phyloP scores from a whole-genome alignment of 2,888 invertebrate genomes.

The Ennomos quercinarius region DNA sequence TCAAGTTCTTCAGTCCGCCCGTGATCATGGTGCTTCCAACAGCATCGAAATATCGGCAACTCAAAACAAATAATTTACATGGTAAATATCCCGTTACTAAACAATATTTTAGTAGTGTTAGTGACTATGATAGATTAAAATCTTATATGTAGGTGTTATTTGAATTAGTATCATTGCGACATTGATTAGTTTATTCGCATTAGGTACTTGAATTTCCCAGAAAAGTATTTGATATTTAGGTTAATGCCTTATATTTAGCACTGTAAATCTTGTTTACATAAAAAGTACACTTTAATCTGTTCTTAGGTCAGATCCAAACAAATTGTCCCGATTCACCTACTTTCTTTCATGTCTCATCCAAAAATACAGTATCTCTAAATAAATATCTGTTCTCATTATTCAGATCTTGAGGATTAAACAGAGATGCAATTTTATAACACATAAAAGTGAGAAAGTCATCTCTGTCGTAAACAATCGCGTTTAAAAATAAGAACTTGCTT shows the following conservation, averaged over 20 bases:
- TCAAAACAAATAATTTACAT: too few relatives aligned
- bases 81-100: too few relatives aligned
- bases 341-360: constrained; percentile 19
- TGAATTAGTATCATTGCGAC: constrained; percentile 10
- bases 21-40: too few relatives aligned
- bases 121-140: too few relatives aligned
- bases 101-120: too few relatives aligned
- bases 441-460: neutral
- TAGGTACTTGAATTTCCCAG: neutral
- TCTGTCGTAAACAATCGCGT: constrained; percentile 1
- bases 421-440: constrained; percentile 1
- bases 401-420: neutral
- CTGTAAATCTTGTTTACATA: constrained; percentile 24
- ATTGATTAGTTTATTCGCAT: constrained; percentile 22
- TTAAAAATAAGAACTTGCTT: constrained; percentile 9
- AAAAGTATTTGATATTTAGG: constrained; percentile 22
- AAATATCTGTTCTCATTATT: constrained; percentile 8
- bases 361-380: constrained; percentile 9
- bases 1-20: too few relatives aligned
- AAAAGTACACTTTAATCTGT: constrained; percentile 11
- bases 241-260: constrained; percentile 25
- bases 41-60: too few relatives aligned
- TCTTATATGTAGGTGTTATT: too few relatives aligned
- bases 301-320: constrained; percentile 13
- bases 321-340: constrained; percentile 19